Evolutionary conservation across 2,113 vertebrate genomes (phyloP), one percentile per base, ranked within the genome.

Genomic region (Gulo gulo): DNA sequence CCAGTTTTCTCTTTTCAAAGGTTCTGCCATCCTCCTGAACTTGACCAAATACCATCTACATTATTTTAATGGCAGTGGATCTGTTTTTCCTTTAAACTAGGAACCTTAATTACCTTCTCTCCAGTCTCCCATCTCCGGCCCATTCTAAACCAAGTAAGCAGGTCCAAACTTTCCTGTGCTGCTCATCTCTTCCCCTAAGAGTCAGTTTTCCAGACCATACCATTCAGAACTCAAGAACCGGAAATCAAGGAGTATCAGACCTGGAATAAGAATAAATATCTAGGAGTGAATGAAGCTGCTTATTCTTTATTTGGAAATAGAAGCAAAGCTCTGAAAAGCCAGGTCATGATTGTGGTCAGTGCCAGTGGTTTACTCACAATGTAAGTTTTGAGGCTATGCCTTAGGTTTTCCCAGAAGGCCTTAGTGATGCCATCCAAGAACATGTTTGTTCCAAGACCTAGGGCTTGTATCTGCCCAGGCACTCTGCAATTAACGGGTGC

Each of bases 281-380:
- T n/a, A 26, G 16, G 16, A 31, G 20, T 16, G 0, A 80, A 39
- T 61, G 55, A 82, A 96, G 36, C 31, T 91, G 73, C 65, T 95
- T 63, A 55, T 80, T 91, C 23, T 97, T 97, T 98, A 98, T 97
- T 98, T 96, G 67, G 50, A 91, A 97, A 96, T 13, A 57, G 65
- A 97, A 97, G 88, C 81, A 88, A 81, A 94, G 55, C 29, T 96
- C 34, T 80, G 36, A 76, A 83, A 95, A 90, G 36, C 74, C 15
- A 96, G 63, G 50, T 59, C 42, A 63, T 4, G 61, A 16, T 47
- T 14, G 36, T 1, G 8, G 63, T 69, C 20, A 36, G 63, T 0
- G 0, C 20, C 18, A 63, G 76, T 31, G 42, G 42, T 42, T 29
- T 63, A n/a, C 36, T 9, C 55, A 67, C 47, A 73, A 12, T 13